Base-by-base conservation (phyloP, 2,888 invertebrate genomes). In the Cantharis lateralis region DNA sequence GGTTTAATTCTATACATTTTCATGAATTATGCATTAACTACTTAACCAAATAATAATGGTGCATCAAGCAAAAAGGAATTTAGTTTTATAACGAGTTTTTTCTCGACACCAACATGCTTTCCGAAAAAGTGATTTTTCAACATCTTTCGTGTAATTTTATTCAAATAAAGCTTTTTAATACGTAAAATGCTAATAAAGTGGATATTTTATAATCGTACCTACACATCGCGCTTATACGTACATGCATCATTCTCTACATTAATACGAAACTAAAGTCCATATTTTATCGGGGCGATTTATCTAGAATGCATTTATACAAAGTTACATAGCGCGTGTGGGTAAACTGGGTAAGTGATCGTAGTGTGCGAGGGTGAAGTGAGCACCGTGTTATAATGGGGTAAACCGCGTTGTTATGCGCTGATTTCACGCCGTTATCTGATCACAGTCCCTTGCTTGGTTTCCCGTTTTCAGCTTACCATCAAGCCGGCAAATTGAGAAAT, bases 341-440 rank as follows among this genome's bases (percentile, higher is more conserved):
- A 79, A 78, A 80, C 77, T 78, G 80, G 81, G 80, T 81, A 81
- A 81, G 81, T 81, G 80, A 81, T 81, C 80, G 80, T 77, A 73
- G 79, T 75, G 73, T 70, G 79, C 79, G 80, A 80, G 83, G 82
- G 83, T 82, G 81, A 84, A 83, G 83, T 82, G 83, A 84, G 82
- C 83, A 80, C 83, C 82, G 83, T 83, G 86, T 87, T 87, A 87
- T 88, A 87, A 88, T 88, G 85, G 87, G 87, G 87, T 87, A 87
- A 87, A 88, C 88, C 88, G 87, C 87, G 87, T 87, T 87, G 88
- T 88, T 88, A 87, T 85, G 87, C 88, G 87, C 87, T 86, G 88
- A 88, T 88, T 88, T 88, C 87, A 87, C 87, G 84, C 85, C 84
- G 85, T 85, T 88, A 88, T 88, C 88, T 86, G 87, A 88, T 88